A percentile compares a stretch with the other conserved stretches of the same genome.
Conservation (phyloP, 2,113 vertebrate species). For the Caranx melampygus region DNA sequence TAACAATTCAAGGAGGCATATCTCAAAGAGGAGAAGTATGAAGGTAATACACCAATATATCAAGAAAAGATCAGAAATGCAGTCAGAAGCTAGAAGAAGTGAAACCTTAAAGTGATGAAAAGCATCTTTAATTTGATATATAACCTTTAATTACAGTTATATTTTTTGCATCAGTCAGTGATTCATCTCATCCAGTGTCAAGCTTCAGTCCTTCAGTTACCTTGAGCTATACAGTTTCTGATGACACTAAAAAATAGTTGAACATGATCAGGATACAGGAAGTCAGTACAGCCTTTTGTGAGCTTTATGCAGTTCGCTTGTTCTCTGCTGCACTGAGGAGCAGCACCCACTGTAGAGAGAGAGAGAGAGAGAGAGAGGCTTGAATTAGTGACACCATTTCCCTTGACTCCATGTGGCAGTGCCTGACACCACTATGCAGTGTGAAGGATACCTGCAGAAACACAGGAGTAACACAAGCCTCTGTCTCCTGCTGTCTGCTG, state of each 20-base stretch:
- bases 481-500: constrained; percentile 24
- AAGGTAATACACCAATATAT: too few species aligned
- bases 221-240: background rate
- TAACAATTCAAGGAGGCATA: too few species aligned
- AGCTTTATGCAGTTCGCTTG: constrained; percentile 15
- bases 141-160: too few species aligned
- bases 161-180: too few species aligned
- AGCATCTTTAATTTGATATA: too few species aligned
- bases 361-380: background rate
- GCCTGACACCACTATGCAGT: constrained; percentile 35
- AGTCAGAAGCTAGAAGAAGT: too few species aligned
- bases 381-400: constrained; percentile 37
- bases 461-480: constrained; percentile 23
- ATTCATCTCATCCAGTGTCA: too few species aligned
- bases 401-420: constrained; percentile 56
- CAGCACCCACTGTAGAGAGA: constrained; percentile 9
- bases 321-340: constrained; percentile 25
- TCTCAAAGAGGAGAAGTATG: too few species aligned
- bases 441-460: constrained; percentile 47
- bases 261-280: constrained; percentile 13
- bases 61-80: too few species aligned
- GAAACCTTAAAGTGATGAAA: too few species aligned
- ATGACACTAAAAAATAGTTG: background rate
- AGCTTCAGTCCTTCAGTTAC: background rate
- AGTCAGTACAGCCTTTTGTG: constrained; percentile 27